phyloP scores from a whole-genome alignment of 2,113 vertebrate genomes.

The Cololabis saira region DNA sequence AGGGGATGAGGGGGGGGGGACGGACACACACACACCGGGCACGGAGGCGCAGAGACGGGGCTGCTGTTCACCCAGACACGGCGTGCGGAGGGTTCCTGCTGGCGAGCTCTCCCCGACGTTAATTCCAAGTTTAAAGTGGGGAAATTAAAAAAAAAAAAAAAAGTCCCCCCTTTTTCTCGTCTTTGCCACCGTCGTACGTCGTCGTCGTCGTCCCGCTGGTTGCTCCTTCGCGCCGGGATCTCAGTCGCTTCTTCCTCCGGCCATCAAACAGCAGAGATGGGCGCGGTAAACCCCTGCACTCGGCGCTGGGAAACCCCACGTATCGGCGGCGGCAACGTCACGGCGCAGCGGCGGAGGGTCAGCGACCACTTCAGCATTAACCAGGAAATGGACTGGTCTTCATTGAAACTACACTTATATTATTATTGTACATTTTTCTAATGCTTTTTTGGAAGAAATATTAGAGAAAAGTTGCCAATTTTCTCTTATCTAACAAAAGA shows the following conservation, averaged over 20 bases:
- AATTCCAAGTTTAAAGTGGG: constrained; percentile 65
- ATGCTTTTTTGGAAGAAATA: no score
- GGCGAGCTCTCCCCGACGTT: constrained; percentile 39
- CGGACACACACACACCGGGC: constrained; percentile 83
- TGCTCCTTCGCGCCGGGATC: constrained; percentile 75
- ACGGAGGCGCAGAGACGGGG: constrained; percentile 74
- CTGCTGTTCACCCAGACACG: constrained; percentile 64
- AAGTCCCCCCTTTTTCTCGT: constrained; percentile 63
- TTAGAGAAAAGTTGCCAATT: no score
- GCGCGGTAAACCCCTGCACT: constrained; percentile 88
- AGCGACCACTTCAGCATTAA: constrained; percentile 65
- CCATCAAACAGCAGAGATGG: constrained; percentile 88
- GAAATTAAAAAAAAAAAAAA: constrained; percentile 40
- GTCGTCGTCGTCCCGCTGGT: constrained; percentile 74
- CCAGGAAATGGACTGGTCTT: no score
- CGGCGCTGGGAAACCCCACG: constrained; percentile 86
- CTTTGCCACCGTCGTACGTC: constrained; percentile 75
- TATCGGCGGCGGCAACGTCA: constrained; percentile 77
- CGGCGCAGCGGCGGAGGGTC: constrained; percentile 74
- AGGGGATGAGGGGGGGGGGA: no score
- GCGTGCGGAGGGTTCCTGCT: constrained; percentile 42
- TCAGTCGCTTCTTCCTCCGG: constrained; percentile 83
- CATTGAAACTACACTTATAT: no score
- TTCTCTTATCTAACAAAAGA: no score
- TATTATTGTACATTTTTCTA: no score